Conservation (phyloP, 2,113 vertebrate genomes). For the Alligator mississippiensis region DNA sequence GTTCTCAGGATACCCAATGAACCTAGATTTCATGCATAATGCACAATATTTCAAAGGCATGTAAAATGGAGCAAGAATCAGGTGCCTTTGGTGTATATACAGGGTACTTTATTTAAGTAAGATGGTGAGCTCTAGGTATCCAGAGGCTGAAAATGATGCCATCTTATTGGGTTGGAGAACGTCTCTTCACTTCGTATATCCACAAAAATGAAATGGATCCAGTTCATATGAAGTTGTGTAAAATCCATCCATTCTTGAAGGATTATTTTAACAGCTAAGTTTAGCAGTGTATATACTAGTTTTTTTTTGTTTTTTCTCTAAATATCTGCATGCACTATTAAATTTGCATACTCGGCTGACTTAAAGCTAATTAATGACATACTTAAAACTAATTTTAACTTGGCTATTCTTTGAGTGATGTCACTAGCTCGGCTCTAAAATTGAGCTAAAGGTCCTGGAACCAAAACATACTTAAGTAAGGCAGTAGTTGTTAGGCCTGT, state of each 20-base stretch:
- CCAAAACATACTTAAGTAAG: background rate
- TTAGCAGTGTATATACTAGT: background rate
- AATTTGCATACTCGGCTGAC: background rate
- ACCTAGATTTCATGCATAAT: conserved; percentile 55
- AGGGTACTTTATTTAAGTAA: background rate
- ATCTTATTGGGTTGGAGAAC: background rate
- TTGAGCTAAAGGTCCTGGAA: background rate
- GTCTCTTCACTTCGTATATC: background rate
- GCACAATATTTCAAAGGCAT: conserved; percentile 50
- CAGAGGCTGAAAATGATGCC: background rate
- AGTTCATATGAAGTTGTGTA: background rate
- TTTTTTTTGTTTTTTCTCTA: background rate
- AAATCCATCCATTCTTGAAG: background rate
- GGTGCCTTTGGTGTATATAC: background rate
- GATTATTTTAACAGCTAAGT: conserved; percentile 5
- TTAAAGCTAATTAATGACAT: conserved; percentile 15
- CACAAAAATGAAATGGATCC: background rate
- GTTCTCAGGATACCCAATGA: conserved; percentile 44
- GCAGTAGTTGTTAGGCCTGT: background rate
- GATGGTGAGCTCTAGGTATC: background rate
- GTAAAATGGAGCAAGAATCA: conserved; percentile 23
- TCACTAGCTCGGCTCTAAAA: background rate
- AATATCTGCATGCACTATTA: background rate
- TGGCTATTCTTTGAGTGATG: background rate
- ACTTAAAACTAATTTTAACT: background rate